Percentiles rank a stretch among this genome's conserved stretches.
These are phyloP conservation scores for Cheilosia pagana DNA, from an alignment of 2,888 invertebrate genomes.

Conservation along the genomic window DNA sequence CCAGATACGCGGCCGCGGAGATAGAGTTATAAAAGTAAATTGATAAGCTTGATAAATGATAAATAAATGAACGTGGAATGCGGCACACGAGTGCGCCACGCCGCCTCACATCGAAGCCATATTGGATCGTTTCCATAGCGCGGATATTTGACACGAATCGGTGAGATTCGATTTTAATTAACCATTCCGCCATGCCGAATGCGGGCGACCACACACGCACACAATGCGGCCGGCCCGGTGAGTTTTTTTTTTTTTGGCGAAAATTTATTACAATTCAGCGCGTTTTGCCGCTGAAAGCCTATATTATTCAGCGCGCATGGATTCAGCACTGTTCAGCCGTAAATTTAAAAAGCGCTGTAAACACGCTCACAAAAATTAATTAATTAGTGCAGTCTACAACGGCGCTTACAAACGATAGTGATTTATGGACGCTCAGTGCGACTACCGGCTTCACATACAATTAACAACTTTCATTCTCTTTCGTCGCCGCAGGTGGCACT, in stretches of 20 bases:
- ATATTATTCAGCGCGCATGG: slow-evolving; percentile 25
- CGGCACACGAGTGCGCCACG: slow-evolving; percentile 8
- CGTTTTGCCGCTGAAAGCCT: slow-evolving; percentile 23
- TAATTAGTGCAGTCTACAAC: slow-evolving; percentile 42
- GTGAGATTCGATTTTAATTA: slow-evolving; percentile 50
- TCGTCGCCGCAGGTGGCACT: slow-evolving; percentile 34
- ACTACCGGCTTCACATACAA: slow-evolving; percentile 40
- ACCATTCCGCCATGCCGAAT: slow-evolving; percentile 22
- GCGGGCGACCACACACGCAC: slow-evolving; percentile 31
- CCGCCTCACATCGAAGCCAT: slow-evolving; percentile 33
- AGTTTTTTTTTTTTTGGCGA: background rate
- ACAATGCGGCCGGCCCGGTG: background rate
- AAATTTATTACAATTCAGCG: slow-evolving; percentile 47
- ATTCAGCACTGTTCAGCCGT: slow-evolving; percentile 43
- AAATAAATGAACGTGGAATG: slow-evolving; percentile 67
- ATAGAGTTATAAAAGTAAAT: slow-evolving; percentile 67
- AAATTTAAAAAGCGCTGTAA: slow-evolving; percentile 28
- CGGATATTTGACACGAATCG: slow-evolving; percentile 58
- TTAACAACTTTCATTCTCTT: slow-evolving; percentile 62
- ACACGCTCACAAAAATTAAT: slow-evolving; percentile 23
- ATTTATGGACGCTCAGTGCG: slow-evolving; percentile 52
- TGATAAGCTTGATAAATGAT: slow-evolving; percentile 74
- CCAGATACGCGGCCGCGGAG: slow-evolving; percentile 42
- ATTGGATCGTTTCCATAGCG: slow-evolving; percentile 49
- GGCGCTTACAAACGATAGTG: slow-evolving; percentile 43